A percentile compares a stretch with the other conserved stretches of the same genome.
phyloP scores from a whole-genome alignment of 2,113 vertebrate genomes.

The Sturnira hondurensis region DNA sequence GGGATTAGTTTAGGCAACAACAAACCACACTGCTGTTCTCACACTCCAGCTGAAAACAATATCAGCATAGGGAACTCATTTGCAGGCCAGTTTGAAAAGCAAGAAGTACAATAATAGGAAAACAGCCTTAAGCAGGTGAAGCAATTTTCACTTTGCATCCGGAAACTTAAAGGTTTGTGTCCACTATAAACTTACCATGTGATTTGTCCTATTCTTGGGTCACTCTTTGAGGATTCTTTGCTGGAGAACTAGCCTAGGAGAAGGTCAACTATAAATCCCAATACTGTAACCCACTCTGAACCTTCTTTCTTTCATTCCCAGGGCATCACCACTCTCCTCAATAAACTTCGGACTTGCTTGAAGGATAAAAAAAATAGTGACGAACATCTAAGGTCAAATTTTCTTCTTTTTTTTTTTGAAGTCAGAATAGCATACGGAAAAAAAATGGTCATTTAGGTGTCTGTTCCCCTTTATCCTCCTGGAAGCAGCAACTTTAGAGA shows the following conservation, averaged over 20 bases:
- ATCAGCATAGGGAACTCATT: neutral
- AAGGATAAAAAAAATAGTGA: neutral
- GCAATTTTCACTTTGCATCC: constrained; percentile 3
- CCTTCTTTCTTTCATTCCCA: neutral
- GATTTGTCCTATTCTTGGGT: neutral
- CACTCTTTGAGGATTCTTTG: neutral
- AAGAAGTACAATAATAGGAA: neutral
- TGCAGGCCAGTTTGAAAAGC: constrained; percentile 10
- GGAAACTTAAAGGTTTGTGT: neutral
- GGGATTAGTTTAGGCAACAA: neutral
- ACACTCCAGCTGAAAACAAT: neutral
- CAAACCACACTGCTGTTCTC: neutral
- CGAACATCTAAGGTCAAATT: neutral
- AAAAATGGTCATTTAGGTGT: neutral
- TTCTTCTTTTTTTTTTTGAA: constrained; percentile 5
- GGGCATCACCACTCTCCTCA: neutral
- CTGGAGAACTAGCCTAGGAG: neutral
- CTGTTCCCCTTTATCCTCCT: neutral
- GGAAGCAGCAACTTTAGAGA: neutral
- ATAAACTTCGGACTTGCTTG: neutral
- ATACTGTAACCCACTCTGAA: neutral
- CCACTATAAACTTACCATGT: neutral
- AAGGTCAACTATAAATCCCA: neutral
- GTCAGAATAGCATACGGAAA: neutral
- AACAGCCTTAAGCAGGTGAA: neutral